phyloP scores from a whole-genome alignment of 1,140 invertebrate genomes.

The Hypothenemus hampei region DNA sequence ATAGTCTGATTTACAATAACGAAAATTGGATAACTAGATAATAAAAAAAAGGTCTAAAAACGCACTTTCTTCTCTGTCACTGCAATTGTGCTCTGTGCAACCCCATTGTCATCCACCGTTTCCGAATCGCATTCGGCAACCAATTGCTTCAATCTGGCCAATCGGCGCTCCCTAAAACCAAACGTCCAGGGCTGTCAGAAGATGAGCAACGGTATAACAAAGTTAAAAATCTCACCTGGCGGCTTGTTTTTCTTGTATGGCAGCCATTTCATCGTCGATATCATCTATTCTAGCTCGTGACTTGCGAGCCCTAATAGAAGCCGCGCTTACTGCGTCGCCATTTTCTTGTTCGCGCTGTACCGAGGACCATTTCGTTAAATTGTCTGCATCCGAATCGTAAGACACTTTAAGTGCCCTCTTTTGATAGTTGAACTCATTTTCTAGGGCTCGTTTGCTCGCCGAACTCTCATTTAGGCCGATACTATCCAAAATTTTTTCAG shows the following conservation, averaged over 20 bases:
- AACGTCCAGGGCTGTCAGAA: too few relatives aligned
- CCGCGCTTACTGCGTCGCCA: conserved; percentile 43
- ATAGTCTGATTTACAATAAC: too few relatives aligned
- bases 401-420: conserved; percentile 51
- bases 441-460: conserved; percentile 42
- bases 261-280: conserved; percentile 58
- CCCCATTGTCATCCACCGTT: conserved; percentile 18
- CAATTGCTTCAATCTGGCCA: conserved; percentile 52
- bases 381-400: conserved; percentile 37
- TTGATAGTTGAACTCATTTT: conserved; percentile 41
- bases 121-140: conserved; percentile 50
- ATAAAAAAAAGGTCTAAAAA: background rate
- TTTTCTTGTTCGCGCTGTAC: conserved; percentile 41
- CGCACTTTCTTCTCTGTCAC: conserved; percentile 19
- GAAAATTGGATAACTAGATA: too few relatives aligned
- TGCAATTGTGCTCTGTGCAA: conserved; percentile 2
- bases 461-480: conserved; percentile 50
- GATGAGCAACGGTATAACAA: too few relatives aligned
- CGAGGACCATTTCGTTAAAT: conserved; percentile 52
- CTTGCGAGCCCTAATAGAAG: conserved; percentile 40
- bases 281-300: conserved; percentile 53
- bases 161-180: conserved; percentile 50
- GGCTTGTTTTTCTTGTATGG: conserved; percentile 51
- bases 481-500: conserved; percentile 56
- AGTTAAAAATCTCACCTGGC: conserved; percentile 38